A percentile compares a stretch with the other conserved stretches of the same genome.
phyloP scores from a whole-genome alignment of 2,797 vertebrate genomes.

The Orientallactaga sibirica region DNA sequence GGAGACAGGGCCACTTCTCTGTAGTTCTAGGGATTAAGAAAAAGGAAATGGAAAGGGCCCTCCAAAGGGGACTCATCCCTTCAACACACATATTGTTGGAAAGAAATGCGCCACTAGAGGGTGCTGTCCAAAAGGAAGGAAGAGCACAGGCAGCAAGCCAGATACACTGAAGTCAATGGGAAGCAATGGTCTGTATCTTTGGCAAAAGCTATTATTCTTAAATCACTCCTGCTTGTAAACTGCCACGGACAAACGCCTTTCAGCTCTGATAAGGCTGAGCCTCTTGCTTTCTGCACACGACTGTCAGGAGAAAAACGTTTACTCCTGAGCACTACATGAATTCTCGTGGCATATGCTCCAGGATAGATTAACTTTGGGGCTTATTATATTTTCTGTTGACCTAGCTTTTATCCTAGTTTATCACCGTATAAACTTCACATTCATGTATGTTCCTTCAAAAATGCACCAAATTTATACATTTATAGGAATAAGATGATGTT shows the following conservation, averaged over 20 bases:
- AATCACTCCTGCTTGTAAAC: conserved; percentile 37
- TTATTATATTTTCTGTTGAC: conserved; percentile 20
- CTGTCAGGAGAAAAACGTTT: background rate
- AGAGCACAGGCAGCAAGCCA: accelerated
- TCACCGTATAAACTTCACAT: background rate
- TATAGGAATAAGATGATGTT: background rate
- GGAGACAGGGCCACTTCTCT: background rate
- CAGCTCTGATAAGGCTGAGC: background rate
- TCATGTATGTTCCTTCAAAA: background rate
- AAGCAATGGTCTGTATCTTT: conserved; percentile 7
- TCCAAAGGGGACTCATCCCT: background rate
- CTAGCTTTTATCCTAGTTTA: background rate
- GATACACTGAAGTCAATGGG: background rate
- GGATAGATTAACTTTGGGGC: background rate
- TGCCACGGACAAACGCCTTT: background rate
- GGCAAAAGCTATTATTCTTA: background rate
- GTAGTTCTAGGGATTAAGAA: background rate
- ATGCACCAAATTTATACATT: background rate
- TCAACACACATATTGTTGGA: background rate
- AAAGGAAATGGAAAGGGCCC: no score
- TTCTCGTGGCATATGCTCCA: background rate
- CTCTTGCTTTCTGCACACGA: conserved; percentile 24
- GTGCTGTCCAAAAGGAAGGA: background rate
- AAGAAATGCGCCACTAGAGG: conserved; percentile 17
- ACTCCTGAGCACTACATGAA: background rate